Conservation (phyloP, 2,113 vertebrate species). For the Calonectris borealis region DNA sequence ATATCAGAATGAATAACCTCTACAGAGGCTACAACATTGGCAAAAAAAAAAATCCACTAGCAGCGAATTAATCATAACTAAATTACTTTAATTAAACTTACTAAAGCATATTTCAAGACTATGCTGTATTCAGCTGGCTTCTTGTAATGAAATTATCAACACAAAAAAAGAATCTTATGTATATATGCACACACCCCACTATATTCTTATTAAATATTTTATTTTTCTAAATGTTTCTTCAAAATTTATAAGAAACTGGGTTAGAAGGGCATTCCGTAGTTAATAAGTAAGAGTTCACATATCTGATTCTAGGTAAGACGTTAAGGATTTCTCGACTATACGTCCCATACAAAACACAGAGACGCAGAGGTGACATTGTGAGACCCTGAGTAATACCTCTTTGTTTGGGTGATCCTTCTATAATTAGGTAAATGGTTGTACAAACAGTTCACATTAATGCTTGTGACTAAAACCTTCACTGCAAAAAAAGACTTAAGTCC, state of each 20-base stretch:
- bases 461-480: neutral
- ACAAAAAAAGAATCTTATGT: neutral
- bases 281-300: neutral
- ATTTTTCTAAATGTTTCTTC: neutral
- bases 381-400: neutral
- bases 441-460: neutral
- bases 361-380: fast-evolving
- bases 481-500: neutral
- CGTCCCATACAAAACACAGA: neutral
- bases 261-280: neutral
- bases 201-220: neutral
- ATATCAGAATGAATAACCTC: neutral
- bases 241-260: neutral
- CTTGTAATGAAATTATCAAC: neutral
- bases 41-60: neutral
- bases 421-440: neutral
- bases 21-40: neutral
- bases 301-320: neutral
- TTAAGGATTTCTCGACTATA: neutral
- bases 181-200: neutral
- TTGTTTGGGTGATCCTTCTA: neutral
- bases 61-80: neutral
- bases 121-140: neutral
- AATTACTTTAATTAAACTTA: neutral
- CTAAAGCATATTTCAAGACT: neutral